phyloP scores from a whole-genome alignment of 2,888 invertebrate genomes.

The Shargacucullia verbasci region DNA sequence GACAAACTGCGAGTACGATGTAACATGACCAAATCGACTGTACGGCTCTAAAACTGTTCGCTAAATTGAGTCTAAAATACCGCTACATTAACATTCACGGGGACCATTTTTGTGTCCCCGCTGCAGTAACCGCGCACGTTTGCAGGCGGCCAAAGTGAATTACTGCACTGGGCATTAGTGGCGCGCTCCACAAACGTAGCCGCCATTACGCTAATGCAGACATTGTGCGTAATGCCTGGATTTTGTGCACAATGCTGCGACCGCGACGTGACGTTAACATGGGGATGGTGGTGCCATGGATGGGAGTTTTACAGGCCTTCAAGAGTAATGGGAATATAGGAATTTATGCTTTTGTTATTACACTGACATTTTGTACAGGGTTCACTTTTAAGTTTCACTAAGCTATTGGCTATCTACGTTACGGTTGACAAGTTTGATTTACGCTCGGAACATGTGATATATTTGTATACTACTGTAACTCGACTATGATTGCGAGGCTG shows the following conservation, averaged over 20 bases:
- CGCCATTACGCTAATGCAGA: constrained; percentile 20
- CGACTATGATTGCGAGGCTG: too few species aligned
- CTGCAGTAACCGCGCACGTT: neutral
- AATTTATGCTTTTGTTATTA: too few species aligned
- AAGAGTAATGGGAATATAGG: too few species aligned
- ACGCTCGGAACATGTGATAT: too few species aligned
- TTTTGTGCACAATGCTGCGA: neutral
- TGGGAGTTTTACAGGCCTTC: neutral
- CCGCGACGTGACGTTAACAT: neutral
- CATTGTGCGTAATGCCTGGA: neutral
- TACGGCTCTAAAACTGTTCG: neutral
- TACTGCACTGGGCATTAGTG: constrained; percentile 25
- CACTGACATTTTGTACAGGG: too few species aligned
- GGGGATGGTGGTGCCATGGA: neutral
- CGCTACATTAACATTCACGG: constrained; percentile 1
- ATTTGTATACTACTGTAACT: too few species aligned
- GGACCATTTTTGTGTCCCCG: constrained; percentile 3
- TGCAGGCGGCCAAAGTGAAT: constrained; percentile 5
- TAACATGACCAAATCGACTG: too few species aligned
- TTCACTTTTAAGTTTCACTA: too few species aligned
- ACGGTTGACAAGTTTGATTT: too few species aligned
- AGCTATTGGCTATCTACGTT: too few species aligned
- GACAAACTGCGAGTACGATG: too few species aligned
- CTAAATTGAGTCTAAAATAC: constrained; percentile 6
- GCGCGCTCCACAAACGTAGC: constrained; percentile 18